Evolutionary conservation across 2,888 invertebrate genomes (phyloP).

Genomic region (Mesochorus sp.): DNA sequence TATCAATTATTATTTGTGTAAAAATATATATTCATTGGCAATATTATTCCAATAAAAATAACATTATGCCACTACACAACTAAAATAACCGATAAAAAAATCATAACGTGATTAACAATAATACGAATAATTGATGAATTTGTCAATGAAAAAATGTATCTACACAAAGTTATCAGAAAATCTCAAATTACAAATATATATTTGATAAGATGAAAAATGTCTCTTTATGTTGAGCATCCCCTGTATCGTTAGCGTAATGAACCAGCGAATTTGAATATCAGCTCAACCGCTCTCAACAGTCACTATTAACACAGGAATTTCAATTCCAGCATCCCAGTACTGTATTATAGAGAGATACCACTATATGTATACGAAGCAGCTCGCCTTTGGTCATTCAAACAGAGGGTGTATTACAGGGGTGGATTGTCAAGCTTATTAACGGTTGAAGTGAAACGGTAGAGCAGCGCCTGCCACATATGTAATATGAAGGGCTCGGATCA

Average conservation of each 20-base stretch:
- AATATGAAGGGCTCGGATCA: constrained; percentile 43
- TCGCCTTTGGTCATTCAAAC: constrained; percentile 52
- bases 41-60: too few species aligned
- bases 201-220: background rate
- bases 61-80: too few species aligned
- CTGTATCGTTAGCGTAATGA: constrained; percentile 32
- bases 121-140: too few species aligned
- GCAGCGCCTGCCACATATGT: constrained; percentile 19
- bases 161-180: background rate
- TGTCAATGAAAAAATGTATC: too few species aligned
- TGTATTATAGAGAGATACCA: constrained; percentile 42
- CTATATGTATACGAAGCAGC: constrained; percentile 29
- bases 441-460: constrained; percentile 34
- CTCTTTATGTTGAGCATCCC: background rate
- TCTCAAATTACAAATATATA: background rate
- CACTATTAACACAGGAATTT: constrained; percentile 68
- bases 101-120: too few species aligned
- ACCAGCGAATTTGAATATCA: constrained; percentile 32
- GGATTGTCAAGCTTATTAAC: constrained; percentile 79
- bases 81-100: too few species aligned
- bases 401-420: constrained; percentile 61
- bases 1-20: too few species aligned
- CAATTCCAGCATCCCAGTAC: constrained; percentile 62
- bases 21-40: too few species aligned
- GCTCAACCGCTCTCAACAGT: constrained; percentile 60